Conservation (phyloP, 2,888 invertebrate genomes). For the Dinocampus coccinellae region DNA sequence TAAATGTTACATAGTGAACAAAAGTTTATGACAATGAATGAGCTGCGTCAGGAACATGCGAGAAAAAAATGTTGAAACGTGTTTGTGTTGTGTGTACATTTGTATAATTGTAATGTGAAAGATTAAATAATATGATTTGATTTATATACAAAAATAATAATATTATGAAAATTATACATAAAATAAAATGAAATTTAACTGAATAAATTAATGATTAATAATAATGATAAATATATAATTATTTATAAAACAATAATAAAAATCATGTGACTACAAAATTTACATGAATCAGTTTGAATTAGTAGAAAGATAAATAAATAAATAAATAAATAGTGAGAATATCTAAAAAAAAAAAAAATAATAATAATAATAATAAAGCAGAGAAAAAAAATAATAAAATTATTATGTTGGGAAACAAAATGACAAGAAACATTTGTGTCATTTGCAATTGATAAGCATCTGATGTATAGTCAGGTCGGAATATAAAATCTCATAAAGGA, state of each 20-base stretch:
- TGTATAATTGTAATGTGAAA: not conserved
- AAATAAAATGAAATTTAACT: no score
- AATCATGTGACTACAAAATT: no score
- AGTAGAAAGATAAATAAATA: not conserved
- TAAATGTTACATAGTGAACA: slow-evolving; percentile 2
- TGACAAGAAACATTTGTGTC: not conserved
- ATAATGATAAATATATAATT: no score
- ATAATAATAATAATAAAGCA: no score
- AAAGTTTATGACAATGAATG: not conserved
- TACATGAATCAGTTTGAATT: not conserved
- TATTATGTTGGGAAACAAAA: not conserved
- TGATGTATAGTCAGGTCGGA: slow-evolving; percentile 47
- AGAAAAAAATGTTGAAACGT: not conserved
- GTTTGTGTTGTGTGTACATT: no score
- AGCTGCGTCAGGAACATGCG: not conserved
- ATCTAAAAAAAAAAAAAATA: not conserved
- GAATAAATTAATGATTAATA: no score
- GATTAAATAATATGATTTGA: not conserved
- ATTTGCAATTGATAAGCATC: slow-evolving; percentile 13
- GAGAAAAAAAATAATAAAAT: not conserved
- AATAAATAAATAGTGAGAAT: not conserved
- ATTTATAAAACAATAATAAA: no score
- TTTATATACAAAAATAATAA: no score
- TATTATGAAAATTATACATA: no score
- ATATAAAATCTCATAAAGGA: slow-evolving; percentile 57